Evolutionary conservation across 2,113 vertebrate genomes (phyloP).

Genomic region (Nesoenas mayeri): DNA sequence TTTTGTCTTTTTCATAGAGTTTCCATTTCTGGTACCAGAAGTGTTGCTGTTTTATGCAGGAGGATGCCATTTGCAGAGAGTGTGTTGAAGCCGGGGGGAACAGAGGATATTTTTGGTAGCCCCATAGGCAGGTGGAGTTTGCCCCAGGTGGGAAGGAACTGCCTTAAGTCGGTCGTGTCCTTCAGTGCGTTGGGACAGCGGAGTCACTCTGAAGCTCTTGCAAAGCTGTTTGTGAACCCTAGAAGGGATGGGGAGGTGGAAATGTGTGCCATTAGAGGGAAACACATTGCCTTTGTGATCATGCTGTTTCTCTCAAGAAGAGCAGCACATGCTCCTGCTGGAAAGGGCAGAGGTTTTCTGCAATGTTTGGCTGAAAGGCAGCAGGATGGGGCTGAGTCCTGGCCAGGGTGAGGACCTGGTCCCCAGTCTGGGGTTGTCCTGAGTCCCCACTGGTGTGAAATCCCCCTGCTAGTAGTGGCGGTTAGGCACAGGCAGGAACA

Average conservation of each 20-base stretch:
- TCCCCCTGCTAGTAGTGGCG: background rate
- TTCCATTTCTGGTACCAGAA: background rate
- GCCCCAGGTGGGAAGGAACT: background rate
- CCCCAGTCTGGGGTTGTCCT: background rate
- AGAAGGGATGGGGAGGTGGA: background rate
- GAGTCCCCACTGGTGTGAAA: background rate
- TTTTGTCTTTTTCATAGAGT: background rate
- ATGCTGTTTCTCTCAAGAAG: background rate
- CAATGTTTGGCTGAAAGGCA: background rate
- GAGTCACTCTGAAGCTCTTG: background rate
- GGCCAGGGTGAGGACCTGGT: background rate
- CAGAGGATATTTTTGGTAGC: background rate
- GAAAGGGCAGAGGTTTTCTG: background rate
- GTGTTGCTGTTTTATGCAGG: background rate
- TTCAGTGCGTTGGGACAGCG: background rate
- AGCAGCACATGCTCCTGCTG: background rate
- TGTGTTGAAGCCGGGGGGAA: background rate
- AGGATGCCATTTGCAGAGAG: background rate
- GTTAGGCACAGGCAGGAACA: background rate
- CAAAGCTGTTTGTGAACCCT: background rate
- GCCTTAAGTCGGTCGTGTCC: rapidly evolving
- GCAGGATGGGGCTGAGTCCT: background rate
- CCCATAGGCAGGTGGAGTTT: background rate
- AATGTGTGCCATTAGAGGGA: background rate
- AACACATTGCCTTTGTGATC: rapidly evolving